These are phyloP conservation scores for Papilio glaucus DNA, from an alignment of 1,140 invertebrate genomes.

Conservation along the genomic window DNA sequence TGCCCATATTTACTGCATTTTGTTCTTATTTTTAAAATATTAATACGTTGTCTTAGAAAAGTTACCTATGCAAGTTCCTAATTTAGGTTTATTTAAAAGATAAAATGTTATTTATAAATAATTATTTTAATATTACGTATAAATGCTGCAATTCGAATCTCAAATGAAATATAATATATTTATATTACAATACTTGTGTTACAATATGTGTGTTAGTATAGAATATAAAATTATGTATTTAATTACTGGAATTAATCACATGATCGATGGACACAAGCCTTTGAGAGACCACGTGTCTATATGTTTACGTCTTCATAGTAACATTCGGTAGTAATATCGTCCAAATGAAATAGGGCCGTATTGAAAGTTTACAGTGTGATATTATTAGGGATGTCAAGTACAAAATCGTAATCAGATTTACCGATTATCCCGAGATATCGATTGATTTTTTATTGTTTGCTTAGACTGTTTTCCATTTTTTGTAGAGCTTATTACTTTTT, in stretches of 20 bases:
- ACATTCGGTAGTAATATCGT: neutral
- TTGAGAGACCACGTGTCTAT: no score
- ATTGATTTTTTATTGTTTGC: no score
- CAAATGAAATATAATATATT: neutral
- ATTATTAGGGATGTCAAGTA: no score
- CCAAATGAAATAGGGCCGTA: no score
- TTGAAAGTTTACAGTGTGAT: no score
- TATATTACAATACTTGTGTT: neutral
- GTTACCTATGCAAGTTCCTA: slow-evolving; percentile 49
- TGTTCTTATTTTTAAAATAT: slow-evolving; percentile 30
- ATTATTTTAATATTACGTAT: neutral
- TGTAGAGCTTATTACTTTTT: no score
- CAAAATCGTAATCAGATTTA: no score
- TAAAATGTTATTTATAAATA: slow-evolving; percentile 24
- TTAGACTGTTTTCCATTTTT: no score
- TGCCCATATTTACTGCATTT: slow-evolving; percentile 36
- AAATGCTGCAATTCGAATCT: slow-evolving; percentile 19
- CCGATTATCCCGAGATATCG: no score
- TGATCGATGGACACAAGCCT: neutral
- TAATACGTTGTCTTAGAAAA: slow-evolving; percentile 26
- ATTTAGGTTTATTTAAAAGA: slow-evolving; percentile 36
- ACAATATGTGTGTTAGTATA: neutral
- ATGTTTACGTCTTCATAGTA: neutral
- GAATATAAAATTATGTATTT: neutral
- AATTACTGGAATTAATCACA: neutral